phyloP scores from a whole-genome alignment of 2,113 vertebrate species.

The Ia io region DNA sequence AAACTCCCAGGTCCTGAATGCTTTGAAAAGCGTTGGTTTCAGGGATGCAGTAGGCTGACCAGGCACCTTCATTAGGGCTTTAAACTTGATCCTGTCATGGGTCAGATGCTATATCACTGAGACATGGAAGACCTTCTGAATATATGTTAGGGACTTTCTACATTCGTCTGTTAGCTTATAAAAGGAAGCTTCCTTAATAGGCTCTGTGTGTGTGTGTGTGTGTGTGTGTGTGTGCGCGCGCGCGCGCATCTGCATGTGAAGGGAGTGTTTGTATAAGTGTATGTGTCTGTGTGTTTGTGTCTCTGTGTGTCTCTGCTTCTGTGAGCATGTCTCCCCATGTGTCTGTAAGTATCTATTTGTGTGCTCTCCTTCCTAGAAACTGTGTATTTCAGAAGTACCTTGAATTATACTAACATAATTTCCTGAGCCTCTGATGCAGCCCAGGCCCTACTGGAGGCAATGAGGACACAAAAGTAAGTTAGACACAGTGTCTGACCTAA shows the following conservation, averaged over 20 bases:
- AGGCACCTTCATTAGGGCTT: no score
- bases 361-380: background rate
- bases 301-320: background rate
- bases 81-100: no score
- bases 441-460: background rate
- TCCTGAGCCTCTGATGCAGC: background rate
- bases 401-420: background rate
- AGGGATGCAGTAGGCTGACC: no score
- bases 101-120: background rate
- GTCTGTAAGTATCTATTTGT: background rate
- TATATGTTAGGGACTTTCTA: background rate
- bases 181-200: background rate
- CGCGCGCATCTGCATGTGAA: no score
- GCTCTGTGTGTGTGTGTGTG: background rate
- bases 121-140: background rate
- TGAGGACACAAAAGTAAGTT: background rate
- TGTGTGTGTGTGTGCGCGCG: background rate
- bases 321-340: background rate
- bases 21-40: background rate
- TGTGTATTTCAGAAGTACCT: background rate
- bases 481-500: background rate
- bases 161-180: background rate
- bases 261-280: background rate
- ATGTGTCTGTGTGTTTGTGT: background rate
- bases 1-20: background rate